Conservation (phyloP, 1,140 invertebrate genomes). For the Mamestra configurata region DNA sequence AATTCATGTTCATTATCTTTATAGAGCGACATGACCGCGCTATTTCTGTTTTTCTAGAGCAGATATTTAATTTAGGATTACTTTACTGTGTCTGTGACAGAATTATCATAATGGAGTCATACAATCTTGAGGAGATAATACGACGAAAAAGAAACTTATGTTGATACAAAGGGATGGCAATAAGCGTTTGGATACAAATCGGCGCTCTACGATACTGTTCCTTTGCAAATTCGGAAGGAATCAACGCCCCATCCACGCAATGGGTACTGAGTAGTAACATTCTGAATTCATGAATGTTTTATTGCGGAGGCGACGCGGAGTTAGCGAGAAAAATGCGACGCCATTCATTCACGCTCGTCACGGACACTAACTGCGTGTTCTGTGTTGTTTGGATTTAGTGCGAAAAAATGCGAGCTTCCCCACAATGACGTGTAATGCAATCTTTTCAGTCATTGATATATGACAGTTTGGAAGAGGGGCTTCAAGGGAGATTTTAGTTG, state of each 20-base stretch:
- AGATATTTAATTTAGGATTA: conserved; percentile 48
- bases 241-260: conserved; percentile 58
- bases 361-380: conserved; percentile 82
- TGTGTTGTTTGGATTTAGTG: conserved; percentile 81
- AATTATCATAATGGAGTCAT: conserved; percentile 46
- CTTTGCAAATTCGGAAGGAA: conserved; percentile 65
- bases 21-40: conserved; percentile 19
- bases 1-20: conserved; percentile 53
- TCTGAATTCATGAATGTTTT: conserved; percentile 83
- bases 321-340: conserved; percentile 82
- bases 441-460: conserved; percentile 65
- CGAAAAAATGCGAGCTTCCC: conserved; percentile 71
- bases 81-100: conserved; percentile 30
- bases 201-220: conserved; percentile 43
- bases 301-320: conserved; percentile 76
- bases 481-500: neutral
- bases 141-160: conserved; percentile 36
- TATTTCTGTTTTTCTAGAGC: conserved; percentile 25
- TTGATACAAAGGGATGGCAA: conserved; percentile 48
- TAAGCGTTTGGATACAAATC: conserved; percentile 53
- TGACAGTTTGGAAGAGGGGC: conserved; percentile 42
- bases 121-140: conserved; percentile 31
- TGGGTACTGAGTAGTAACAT: conserved; percentile 72
- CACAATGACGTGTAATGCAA: conserved; percentile 60
- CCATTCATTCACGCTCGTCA: conserved; percentile 83